Evolutionary conservation across 2,888 invertebrate species (phyloP).

Genomic region (Aspidiotus destructor): DNA sequence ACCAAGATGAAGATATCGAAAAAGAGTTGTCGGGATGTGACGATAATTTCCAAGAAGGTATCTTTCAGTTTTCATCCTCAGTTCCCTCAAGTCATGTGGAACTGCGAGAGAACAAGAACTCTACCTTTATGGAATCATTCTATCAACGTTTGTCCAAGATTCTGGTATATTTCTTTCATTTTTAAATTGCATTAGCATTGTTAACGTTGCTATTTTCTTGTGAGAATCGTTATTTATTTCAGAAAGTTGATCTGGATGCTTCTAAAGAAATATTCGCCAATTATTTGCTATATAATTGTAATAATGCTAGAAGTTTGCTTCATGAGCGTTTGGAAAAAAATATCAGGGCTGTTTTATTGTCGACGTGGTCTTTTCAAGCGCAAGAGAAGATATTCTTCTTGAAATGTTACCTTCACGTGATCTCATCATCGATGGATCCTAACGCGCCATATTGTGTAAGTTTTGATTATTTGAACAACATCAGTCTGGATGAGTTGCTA

Average conservation of each 20-base stretch:
- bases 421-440: conserved; percentile 19
- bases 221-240: background rate
- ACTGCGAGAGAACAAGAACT: conserved; percentile 21
- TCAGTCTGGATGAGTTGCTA: background rate
- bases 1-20: conserved; percentile 23
- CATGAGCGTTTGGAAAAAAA: conserved; percentile 26
- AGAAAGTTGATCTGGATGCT: conserved; percentile 19
- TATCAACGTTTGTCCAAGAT: conserved; percentile 26
- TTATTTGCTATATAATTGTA: conserved; percentile 23
- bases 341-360: conserved; percentile 21
- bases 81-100: conserved; percentile 19
- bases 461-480: background rate
- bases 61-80: conserved; percentile 21
- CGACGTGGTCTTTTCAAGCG: conserved; percentile 23
- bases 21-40: conserved; percentile 14
- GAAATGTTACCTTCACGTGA: conserved; percentile 27
- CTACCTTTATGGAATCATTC: conserved; percentile 24
- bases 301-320: conserved; percentile 18
- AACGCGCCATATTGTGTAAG: conserved; percentile 16
- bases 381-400: conserved; percentile 24
- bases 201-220: background rate
- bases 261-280: conserved; percentile 26
- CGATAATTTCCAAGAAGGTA: conserved; percentile 18
- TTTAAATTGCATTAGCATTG: background rate
- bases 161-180: conserved; percentile 11